Conservation (phyloP, 2,113 vertebrate species). For the Microtus montanus region DNA sequence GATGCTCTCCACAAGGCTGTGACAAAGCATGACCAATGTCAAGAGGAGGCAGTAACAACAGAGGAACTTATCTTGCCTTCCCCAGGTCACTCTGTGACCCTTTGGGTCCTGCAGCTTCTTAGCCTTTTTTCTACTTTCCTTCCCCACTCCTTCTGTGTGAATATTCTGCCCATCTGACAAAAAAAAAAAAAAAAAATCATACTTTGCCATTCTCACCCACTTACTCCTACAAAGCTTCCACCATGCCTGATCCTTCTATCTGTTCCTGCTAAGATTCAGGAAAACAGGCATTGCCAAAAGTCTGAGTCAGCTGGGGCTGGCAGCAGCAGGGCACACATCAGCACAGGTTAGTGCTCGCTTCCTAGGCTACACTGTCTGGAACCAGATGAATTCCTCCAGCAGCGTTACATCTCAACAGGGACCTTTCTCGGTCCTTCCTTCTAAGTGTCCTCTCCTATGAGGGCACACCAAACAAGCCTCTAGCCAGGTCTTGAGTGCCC, state of each 20-base stretch:
- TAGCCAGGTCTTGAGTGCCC: background rate
- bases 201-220: background rate
- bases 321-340: background rate
- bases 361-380: background rate
- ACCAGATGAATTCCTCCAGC: background rate
- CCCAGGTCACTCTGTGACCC: background rate
- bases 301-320: background rate
- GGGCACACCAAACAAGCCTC: background rate
- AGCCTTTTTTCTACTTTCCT: background rate
- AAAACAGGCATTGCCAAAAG: background rate
- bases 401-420: background rate
- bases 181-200: background rate
- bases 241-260: background rate
- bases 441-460: background rate
- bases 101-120: background rate
- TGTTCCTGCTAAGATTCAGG: background rate
- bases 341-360: background rate
- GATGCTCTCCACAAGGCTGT: background rate
- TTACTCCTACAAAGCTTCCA: background rate
- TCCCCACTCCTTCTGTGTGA: background rate
- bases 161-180: background rate
- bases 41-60: background rate
- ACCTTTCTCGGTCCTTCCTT: background rate
- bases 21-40: background rate
- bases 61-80: background rate